These are phyloP conservation scores for Pyrgilauda ruficollis DNA, from an alignment of 2,113 vertebrate species.

Conservation along the genomic window DNA sequence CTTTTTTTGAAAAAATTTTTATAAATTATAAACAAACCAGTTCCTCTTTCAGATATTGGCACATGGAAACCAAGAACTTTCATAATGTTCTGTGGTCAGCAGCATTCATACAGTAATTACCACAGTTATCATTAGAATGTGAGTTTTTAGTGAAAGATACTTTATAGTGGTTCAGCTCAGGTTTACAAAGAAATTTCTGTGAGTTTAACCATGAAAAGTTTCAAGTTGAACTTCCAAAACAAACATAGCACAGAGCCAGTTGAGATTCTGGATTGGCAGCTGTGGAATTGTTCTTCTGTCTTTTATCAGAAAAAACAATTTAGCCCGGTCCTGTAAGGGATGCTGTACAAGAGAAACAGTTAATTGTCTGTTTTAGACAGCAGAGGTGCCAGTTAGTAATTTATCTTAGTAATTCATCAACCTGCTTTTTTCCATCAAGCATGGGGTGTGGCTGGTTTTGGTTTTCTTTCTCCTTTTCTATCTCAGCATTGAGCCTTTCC, in stretches of 20 bases:
- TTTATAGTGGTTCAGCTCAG: not conserved
- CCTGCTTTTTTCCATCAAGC: not conserved
- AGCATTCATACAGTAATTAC: not conserved
- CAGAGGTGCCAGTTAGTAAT: not conserved
- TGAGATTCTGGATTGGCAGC: not conserved
- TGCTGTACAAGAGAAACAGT: not conserved
- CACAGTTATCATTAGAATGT: not conserved
- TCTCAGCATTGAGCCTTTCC: not conserved
- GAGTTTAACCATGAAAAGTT: not conserved
- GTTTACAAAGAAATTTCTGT: not conserved
- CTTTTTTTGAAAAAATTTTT: not conserved
- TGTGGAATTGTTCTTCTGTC: not conserved
- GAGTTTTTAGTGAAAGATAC: not conserved
- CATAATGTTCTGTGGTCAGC: slow-evolving; percentile 42
- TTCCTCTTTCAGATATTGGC: slow-evolving; percentile 60
- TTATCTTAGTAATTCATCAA: not conserved
- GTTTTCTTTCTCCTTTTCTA: not conserved
- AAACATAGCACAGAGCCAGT: not conserved
- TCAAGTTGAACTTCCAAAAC: not conserved
- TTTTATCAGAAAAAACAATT: not conserved
- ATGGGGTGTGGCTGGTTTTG: not conserved
- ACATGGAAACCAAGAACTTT: slow-evolving; percentile 52
- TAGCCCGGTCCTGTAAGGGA: not conserved
- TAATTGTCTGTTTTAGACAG: not conserved
- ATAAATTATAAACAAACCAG: slow-evolving; percentile 30